Evolutionary conservation across 2,113 vertebrate genomes (phyloP).

Genomic region (Oceanodroma tethys): DNA sequence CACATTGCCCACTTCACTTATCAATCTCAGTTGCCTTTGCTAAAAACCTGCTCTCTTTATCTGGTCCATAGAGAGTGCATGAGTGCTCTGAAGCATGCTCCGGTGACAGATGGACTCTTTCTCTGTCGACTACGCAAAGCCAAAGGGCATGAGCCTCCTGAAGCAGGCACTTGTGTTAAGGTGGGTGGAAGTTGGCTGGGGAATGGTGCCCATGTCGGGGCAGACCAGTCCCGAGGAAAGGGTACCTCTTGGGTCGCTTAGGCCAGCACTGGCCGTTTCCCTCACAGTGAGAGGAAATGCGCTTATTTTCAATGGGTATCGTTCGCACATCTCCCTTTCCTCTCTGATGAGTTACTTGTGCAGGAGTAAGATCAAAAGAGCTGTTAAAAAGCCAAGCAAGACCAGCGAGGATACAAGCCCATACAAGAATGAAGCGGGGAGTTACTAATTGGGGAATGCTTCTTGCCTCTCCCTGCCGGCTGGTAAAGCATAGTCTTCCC

Average conservation of each 20-base stretch:
- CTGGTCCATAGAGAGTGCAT: background rate
- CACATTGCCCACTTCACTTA: background rate
- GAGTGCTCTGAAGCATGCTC: background rate
- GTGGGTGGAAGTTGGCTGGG: background rate
- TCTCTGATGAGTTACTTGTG: background rate
- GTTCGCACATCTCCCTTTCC: background rate
- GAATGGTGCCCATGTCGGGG: rapidly evolving
- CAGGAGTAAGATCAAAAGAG: background rate
- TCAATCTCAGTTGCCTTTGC: background rate
- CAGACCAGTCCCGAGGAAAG: background rate
- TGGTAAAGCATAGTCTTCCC: background rate
- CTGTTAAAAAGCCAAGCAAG: background rate
- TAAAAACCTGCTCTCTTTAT: background rate
- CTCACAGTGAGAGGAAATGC: rapidly evolving
- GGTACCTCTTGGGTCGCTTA: background rate
- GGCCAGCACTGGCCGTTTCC: background rate
- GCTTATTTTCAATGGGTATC: rapidly evolving
- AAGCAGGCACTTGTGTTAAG: background rate
- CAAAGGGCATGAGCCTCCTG: background rate
- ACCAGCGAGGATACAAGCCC: rapidly evolving
- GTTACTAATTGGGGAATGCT: background rate
- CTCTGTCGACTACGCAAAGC: rapidly evolving
- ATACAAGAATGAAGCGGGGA: rapidly evolving
- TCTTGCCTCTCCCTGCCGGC: background rate
- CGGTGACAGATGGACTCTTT: background rate